Conservation (phyloP, 2,113 vertebrate genomes). For the Geococcyx californianus region DNA sequence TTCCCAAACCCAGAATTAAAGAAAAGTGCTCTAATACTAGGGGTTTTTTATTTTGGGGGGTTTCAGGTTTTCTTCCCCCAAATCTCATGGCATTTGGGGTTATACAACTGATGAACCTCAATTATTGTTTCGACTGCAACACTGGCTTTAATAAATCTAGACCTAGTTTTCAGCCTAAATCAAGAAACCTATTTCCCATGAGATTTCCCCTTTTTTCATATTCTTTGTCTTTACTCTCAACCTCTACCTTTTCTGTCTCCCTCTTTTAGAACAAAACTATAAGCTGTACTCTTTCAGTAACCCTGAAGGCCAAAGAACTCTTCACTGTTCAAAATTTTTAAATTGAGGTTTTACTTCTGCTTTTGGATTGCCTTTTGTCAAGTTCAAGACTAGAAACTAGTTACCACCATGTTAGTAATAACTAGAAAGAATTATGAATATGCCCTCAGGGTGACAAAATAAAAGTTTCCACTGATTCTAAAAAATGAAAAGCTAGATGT, state of each 20-base stretch:
- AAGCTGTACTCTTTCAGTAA: not conserved
- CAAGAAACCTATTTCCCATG: not conserved
- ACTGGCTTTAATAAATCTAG: not conserved
- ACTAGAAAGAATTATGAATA: not conserved
- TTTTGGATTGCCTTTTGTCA: not conserved
- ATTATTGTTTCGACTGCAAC: not conserved
- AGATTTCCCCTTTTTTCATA: not conserved
- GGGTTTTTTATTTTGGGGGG: not conserved
- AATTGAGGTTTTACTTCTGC: not conserved
- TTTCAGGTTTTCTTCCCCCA: not conserved
- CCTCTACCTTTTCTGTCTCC: not conserved
- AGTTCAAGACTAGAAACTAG: not conserved
- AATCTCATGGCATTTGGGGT: not conserved
- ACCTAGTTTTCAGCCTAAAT: not conserved
- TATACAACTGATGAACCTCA: not conserved
- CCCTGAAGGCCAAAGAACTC: not conserved
- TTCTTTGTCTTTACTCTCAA: not conserved
- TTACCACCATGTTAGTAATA: not conserved
- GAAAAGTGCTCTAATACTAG: not conserved
- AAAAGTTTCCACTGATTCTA: not conserved
- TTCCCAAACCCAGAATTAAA: not conserved
- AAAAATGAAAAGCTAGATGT: not conserved
- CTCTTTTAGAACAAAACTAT: not conserved
- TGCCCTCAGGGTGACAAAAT: not conserved
- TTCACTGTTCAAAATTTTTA: not conserved